These are phyloP conservation scores for Laothoe populi DNA, from an alignment of 2,888 invertebrate genomes.

Conservation along the genomic window DNA sequence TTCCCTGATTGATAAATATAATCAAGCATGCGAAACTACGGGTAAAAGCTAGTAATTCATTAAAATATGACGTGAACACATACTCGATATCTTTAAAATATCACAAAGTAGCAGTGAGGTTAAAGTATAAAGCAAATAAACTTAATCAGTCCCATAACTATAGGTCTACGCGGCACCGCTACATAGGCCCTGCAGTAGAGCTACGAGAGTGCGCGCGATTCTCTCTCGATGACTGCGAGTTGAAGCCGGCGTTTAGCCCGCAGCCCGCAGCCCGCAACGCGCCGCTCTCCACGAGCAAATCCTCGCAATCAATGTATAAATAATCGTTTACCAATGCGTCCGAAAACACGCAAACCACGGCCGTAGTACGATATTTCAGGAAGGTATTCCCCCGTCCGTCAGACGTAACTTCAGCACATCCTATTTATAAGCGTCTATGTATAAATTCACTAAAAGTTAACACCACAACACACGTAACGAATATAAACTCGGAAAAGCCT, in stretches of 20 bases:
- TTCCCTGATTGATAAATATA: no score
- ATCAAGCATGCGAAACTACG: no score
- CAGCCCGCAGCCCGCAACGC: slow-evolving; percentile 43
- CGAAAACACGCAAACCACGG: slow-evolving; percentile 81
- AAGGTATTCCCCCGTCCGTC: slow-evolving; percentile 85
- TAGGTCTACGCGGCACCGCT: slow-evolving; percentile 26
- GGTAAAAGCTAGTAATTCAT: no score
- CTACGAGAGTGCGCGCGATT: slow-evolving; percentile 34
- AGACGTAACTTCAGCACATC: slow-evolving; percentile 85
- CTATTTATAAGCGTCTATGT: slow-evolving; percentile 86
- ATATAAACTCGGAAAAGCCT: slow-evolving; percentile 86
- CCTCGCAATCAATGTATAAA: slow-evolving; percentile 81
- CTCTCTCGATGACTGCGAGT: slow-evolving; percentile 34
- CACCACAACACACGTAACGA: slow-evolving; percentile 85
- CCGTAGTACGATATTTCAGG: slow-evolving; percentile 85
- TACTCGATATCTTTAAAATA: not conserved
- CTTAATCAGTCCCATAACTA: not conserved
- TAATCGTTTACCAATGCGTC: slow-evolving; percentile 85
- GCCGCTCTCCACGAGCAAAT: slow-evolving; percentile 48
- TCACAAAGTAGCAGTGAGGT: not conserved
- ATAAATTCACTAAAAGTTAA: slow-evolving; percentile 86
- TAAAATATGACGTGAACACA: no score
- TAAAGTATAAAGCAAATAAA: not conserved
- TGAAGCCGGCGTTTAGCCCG: slow-evolving; percentile 41
- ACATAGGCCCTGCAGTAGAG: slow-evolving; percentile 35